Base-by-base conservation (phyloP, 2,797 vertebrate genomes). In the Sciaenops ocellatus region DNA sequence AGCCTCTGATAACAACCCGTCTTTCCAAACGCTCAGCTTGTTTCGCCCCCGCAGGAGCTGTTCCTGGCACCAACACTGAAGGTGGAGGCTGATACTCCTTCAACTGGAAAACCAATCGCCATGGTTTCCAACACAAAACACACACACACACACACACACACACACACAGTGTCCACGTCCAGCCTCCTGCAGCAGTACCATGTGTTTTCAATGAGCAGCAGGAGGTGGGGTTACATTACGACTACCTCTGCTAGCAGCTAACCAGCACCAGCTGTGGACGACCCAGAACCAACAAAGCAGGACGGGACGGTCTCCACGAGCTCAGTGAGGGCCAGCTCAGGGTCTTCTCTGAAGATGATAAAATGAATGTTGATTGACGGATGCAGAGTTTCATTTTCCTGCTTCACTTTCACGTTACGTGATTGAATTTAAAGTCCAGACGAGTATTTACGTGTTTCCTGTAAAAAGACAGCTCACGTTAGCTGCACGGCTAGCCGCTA, bases 201-300 rank as follows among this genome's bases (percentile, higher is more conserved):
- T 86, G 84, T 87, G 90, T 87, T 90, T 88, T 16, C 74, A 87
- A 83, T 87, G 85, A 90, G 78, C 82, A 69, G 82, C 67, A 70
- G 82, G 82, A 81, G 88, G 85, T 76, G 5, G 30, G 73, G 72
- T 79, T 77, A 71, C 67, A 60, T 52, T 76, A 61, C 13, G 15
- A 75, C 78, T 68, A 81, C 71, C 69, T 89, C 78, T 79, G 69
- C 85, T 77, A 64, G 86, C 38, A 68, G 74, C 51, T 87, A 87
- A 90, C 61, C 7, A 55, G 71, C 24, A 79, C 82, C 87, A 87
- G 84, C 79, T 90, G 90, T 79, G 66, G 60, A 65, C 1, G 51
- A 48, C 26, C 51, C 44, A 17, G 51, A 64, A 64, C 66, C 66
- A 62, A 69, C 34, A 38, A 55, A 26, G 50, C 60, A 56, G 42